Conservation (phyloP, 2,888 invertebrate species). For the Megastigmus dorsalis region DNA sequence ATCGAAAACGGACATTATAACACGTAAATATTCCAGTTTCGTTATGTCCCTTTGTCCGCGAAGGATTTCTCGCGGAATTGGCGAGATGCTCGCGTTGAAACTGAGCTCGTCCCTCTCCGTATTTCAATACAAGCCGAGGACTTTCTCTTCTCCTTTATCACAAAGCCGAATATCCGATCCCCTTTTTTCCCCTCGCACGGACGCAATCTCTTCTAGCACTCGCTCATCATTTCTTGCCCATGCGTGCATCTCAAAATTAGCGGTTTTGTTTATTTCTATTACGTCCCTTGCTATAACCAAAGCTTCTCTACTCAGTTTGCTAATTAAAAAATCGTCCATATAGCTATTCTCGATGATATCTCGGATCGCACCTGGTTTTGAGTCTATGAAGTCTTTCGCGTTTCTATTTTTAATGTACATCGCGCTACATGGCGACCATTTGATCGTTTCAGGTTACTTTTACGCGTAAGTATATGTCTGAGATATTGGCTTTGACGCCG, state of each 20-base stretch:
- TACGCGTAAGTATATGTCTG: conserved; percentile 28
- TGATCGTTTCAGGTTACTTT: conserved; percentile 13
- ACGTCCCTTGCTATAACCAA: not conserved
- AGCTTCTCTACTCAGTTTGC: not conserved
- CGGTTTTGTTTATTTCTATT: not conserved
- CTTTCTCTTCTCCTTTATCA: not conserved
- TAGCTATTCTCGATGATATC: not conserved
- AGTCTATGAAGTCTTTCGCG: not conserved
- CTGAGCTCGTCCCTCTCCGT: not conserved
- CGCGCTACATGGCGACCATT: conserved; percentile 20
- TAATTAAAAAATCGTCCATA: not conserved
- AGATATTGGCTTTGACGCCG: conserved; percentile 28
- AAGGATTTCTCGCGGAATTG: too few relatives aligned
- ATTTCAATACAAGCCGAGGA: not conserved
- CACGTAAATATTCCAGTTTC: too few relatives aligned
- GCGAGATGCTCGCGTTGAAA: too few relatives aligned
- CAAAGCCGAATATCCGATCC: not conserved
- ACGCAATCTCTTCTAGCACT: not conserved
- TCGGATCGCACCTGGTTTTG: not conserved
- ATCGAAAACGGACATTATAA: too few relatives aligned
- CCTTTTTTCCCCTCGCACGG: not conserved
- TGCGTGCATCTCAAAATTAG: not conserved
- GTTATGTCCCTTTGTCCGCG: too few relatives aligned
- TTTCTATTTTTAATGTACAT: conserved; percentile 33
- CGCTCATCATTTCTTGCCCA: not conserved